Evolutionary conservation across 2,888 invertebrate species (phyloP).

Genomic region (Achlya flavicornis): DNA sequence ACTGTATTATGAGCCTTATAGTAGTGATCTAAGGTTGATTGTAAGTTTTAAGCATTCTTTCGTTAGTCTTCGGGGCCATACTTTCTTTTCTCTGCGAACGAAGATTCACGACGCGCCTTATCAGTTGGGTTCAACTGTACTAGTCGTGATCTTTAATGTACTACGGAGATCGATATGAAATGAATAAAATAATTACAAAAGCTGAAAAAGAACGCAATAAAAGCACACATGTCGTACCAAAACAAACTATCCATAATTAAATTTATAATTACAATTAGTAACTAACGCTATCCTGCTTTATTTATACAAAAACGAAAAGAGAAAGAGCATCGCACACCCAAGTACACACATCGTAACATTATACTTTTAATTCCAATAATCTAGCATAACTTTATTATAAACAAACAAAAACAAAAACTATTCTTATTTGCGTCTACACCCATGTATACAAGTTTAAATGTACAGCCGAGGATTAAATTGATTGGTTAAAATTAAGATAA

Average conservation of each 20-base stretch:
- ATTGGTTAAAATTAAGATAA: background rate
- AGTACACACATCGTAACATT: background rate
- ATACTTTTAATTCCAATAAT: slow-evolving; percentile 17
- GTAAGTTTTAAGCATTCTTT: too few species aligned
- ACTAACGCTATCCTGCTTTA: slow-evolving; percentile 33
- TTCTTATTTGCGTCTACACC: background rate
- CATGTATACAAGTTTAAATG: background rate
- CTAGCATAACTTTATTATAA: slow-evolving; percentile 34
- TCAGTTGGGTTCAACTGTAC: too few species aligned
- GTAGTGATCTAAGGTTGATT: too few species aligned
- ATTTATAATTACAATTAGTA: slow-evolving; percentile 29
- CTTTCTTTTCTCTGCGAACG: too few species aligned
- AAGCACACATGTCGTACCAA: slow-evolving; percentile 25
- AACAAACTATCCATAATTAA: slow-evolving; percentile 10
- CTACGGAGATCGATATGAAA: too few species aligned
- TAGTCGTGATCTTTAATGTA: too few species aligned
- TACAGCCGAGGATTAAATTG: background rate
- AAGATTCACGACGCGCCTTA: too few species aligned
- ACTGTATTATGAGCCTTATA: too few species aligned
- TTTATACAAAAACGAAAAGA: slow-evolving; percentile 32
- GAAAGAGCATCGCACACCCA: slow-evolving; percentile 31
- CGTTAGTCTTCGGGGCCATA: too few species aligned
- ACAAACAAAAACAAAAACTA: slow-evolving; percentile 12
- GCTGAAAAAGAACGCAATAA: slow-evolving; percentile 16
- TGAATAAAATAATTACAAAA: too few species aligned